These are phyloP conservation scores for Musca vetustissima DNA, from an alignment of 1,140 invertebrate genomes.

Conservation along the genomic window DNA sequence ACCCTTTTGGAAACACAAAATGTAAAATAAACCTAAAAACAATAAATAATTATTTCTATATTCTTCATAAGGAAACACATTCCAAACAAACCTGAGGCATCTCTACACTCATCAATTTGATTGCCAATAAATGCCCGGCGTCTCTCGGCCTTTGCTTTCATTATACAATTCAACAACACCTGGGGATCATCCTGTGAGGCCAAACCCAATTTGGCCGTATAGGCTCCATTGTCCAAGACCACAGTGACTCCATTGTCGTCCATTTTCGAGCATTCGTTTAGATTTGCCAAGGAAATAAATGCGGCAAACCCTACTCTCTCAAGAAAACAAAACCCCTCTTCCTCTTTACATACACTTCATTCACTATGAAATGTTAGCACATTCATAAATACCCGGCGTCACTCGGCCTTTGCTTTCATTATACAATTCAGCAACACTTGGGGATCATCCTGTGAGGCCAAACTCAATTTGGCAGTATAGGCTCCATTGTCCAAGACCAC, in stretches of 20 bases:
- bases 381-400: conserved; percentile 64
- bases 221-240: conserved; percentile 86
- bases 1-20: conserved; percentile 93
- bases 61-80: too few relatives aligned
- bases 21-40: conserved; percentile 80
- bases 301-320: not conserved
- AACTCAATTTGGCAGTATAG: conserved; percentile 80
- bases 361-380: not conserved
- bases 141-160: conserved; percentile 96
- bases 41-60: too few relatives aligned
- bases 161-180: conserved; percentile 90
- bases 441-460: conserved; percentile 67
- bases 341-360: not conserved
- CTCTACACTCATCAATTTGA: conserved; percentile 93
- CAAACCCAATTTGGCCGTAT: conserved; percentile 80
- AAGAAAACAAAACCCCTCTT: not conserved
- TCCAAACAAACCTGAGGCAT: conserved; percentile 85
- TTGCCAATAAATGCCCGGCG: conserved; percentile 91
- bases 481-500: conserved; percentile 84
- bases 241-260: conserved; percentile 31
- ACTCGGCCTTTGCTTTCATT: conserved; percentile 96
- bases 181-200: conserved; percentile 67
- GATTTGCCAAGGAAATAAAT: conserved; percentile 9
- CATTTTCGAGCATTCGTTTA: conserved; percentile 5
- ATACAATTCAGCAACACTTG: conserved; percentile 88